Evolutionary conservation across 2,888 invertebrate genomes (phyloP).

Genomic region (Ectemnius lituratus): DNA sequence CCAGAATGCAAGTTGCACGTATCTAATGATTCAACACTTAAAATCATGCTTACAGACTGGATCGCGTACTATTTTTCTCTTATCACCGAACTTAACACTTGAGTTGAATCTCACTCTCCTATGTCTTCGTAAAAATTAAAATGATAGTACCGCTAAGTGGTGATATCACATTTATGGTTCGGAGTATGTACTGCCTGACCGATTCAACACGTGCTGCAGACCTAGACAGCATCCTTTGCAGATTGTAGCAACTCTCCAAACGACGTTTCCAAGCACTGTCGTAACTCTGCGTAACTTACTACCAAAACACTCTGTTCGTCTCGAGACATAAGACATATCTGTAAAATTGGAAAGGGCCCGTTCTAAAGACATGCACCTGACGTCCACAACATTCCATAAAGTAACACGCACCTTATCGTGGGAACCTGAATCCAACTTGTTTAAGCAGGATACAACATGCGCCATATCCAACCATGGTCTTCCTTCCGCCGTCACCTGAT

Average conservation of each 20-base stretch:
- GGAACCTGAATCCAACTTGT: constrained; percentile 92
- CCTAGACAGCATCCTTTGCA: constrained; percentile 75
- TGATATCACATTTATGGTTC: constrained; percentile 76
- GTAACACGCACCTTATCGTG: constrained; percentile 83
- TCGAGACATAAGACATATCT: constrained; percentile 96
- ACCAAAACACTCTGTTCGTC: constrained; percentile 98
- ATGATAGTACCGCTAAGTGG: constrained; percentile 74
- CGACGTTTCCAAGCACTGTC: constrained; percentile 95
- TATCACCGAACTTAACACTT: constrained; percentile 58
- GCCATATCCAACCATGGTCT: constrained; percentile 98
- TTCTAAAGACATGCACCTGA: no score
- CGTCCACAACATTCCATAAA: neutral
- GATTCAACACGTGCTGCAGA: constrained; percentile 28
- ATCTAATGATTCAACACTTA: constrained; percentile 42
- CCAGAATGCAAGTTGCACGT: constrained; percentile 46
- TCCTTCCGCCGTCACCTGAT: constrained; percentile 95
- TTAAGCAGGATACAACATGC: constrained; percentile 95
- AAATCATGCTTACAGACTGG: constrained; percentile 55
- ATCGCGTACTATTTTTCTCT: constrained; percentile 45
- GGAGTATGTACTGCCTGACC: constrained; percentile 61
- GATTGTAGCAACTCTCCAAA: constrained; percentile 89
- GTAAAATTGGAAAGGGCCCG: constrained; percentile 34
- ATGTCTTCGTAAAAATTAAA: constrained; percentile 58
- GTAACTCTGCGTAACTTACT: constrained; percentile 96
- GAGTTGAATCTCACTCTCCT: constrained; percentile 54